phyloP scores from a whole-genome alignment of 2,113 vertebrate species.

The Chlorodrepanis virens region DNA sequence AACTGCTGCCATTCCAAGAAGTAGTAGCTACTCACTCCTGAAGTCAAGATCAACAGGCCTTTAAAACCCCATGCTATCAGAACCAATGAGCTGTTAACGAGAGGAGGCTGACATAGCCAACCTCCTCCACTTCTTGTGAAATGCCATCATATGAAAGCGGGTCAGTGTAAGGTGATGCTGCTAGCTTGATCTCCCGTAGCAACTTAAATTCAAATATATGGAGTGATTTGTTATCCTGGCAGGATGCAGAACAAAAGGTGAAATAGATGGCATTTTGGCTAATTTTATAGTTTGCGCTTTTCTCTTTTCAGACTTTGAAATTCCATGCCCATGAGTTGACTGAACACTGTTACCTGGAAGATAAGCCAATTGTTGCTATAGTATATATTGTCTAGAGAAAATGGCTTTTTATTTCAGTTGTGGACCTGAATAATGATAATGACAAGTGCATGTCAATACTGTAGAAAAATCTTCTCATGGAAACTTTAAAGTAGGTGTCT shows the following conservation, averaged over 20 bases:
- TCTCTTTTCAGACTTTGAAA: neutral
- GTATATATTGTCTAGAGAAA: neutral
- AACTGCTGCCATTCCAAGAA: neutral
- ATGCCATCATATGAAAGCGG: neutral
- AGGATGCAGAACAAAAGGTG: neutral
- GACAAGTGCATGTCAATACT: neutral
- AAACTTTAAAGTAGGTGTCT: neutral
- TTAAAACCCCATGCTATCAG: neutral
- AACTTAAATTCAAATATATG: conserved; percentile 26
- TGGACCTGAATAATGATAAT: neutral
- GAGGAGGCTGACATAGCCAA: conserved; percentile 27
- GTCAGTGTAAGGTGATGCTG: conserved; percentile 33
- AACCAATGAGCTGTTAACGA: neutral
- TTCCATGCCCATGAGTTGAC: neutral
- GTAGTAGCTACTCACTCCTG: neutral
- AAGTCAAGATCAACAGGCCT: neutral
- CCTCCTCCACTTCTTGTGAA: neutral
- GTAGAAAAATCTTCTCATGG: neutral
- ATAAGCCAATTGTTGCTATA: neutral
- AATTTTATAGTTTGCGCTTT: neutral
- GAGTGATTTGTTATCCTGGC: neutral
- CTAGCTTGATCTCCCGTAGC: conserved; percentile 24
- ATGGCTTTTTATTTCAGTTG: neutral
- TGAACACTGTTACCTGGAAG: neutral
- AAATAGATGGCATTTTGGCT: neutral